These are phyloP conservation scores for Machaerirhynchus nigripectus DNA, from an alignment of 2,113 vertebrate genomes.

Conservation along the genomic window DNA sequence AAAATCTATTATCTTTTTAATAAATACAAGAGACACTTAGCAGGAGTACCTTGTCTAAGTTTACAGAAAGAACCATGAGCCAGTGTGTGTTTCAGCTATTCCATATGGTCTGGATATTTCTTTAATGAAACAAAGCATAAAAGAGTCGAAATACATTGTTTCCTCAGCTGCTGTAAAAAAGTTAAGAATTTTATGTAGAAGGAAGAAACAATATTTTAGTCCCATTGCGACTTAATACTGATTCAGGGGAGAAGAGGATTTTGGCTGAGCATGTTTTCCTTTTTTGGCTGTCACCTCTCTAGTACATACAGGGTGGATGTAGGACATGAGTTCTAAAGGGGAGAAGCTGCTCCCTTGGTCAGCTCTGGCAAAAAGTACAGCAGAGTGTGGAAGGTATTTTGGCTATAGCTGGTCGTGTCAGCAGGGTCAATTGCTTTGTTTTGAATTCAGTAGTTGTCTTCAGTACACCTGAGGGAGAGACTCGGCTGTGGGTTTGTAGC, in stretches of 20 bases:
- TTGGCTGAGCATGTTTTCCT: neutral
- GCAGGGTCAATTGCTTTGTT: neutral
- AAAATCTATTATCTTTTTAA: neutral
- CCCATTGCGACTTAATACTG: neutral
- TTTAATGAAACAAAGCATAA: neutral
- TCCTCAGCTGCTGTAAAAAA: neutral
- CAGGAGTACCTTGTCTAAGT: neutral
- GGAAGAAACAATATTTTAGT: neutral
- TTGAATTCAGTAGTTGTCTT: neutral
- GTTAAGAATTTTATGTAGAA: neutral
- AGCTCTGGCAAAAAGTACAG: neutral
- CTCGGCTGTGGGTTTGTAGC: neutral
- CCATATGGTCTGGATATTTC: neutral
- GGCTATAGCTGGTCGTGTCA: neutral
- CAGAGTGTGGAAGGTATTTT: neutral
- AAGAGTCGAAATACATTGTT: neutral
- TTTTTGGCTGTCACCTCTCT: neutral
- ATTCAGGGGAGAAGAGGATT: neutral
- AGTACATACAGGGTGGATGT: neutral
- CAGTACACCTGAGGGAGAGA: neutral
- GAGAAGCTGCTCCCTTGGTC: neutral
- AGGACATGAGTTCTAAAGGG: neutral
- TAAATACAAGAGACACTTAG: rapidly evolving
- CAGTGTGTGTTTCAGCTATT: neutral
- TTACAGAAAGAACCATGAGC: neutral